Evolutionary conservation across 2,113 vertebrate genomes (phyloP).

Genomic region (Proterorhinus semilunaris): DNA sequence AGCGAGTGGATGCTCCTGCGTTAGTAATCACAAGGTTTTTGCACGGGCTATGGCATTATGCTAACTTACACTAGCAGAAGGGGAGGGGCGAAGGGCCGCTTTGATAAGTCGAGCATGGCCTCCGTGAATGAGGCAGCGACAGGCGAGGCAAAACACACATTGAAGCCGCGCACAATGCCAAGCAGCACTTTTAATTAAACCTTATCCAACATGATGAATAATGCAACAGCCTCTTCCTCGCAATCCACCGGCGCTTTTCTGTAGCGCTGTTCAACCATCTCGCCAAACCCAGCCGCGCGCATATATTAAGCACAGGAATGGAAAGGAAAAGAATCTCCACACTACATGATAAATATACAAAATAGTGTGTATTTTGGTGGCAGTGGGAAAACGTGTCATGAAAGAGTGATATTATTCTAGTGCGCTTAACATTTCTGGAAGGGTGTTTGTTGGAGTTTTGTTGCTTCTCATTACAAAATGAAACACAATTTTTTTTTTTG

Average conservation of each 20-base stretch:
- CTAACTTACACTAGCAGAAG: slow-evolving; percentile 75
- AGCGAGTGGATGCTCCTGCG: slow-evolving; percentile 28
- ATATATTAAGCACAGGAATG: slow-evolving; percentile 63
- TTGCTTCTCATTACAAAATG: slow-evolving; percentile 22
- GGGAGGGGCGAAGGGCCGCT: slow-evolving; percentile 73
- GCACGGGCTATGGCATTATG: slow-evolving; percentile 79
- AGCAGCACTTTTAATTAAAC: slow-evolving; percentile 97
- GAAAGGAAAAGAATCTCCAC: slow-evolving; percentile 40
- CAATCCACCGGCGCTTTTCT: slow-evolving; percentile 83
- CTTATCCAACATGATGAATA: slow-evolving; percentile 94
- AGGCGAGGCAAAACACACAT: slow-evolving; percentile 92
- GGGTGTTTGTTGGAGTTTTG: slow-evolving; percentile 26
- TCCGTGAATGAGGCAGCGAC: slow-evolving; percentile 92
- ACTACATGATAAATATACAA: slow-evolving; percentile 47
- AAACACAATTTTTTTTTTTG: slow-evolving; percentile 8
- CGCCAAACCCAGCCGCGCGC: slow-evolving; percentile 54
- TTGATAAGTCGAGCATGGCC: slow-evolving; percentile 92
- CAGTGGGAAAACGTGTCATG: slow-evolving; percentile 19
- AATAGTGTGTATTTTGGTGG: slow-evolving; percentile 52
- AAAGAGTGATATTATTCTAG: slow-evolving; percentile 11
- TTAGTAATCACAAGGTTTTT: slow-evolving; percentile 62
- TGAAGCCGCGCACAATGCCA: slow-evolving; percentile 86
- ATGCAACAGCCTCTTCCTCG: slow-evolving; percentile 84
- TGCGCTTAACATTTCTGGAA: neutral
- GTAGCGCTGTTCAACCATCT: slow-evolving; percentile 74